These are phyloP conservation scores for Sminthopsis crassicaudata DNA, from an alignment of 2,113 vertebrate species.

Conservation along the genomic window DNA sequence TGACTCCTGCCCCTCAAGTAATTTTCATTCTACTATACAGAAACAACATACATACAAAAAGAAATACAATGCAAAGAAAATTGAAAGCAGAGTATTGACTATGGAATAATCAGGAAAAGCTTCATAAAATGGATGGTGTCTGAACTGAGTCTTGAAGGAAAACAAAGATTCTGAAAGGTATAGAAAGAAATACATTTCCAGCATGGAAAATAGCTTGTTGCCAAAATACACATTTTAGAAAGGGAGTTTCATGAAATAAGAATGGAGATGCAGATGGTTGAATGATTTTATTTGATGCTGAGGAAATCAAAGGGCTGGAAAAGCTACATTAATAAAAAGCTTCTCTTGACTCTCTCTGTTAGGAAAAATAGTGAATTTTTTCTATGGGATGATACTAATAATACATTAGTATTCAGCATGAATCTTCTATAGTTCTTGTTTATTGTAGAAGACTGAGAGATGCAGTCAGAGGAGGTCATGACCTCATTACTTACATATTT, in stretches of 20 bases:
- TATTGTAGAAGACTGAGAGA: neutral
- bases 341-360: neutral
- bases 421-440: neutral
- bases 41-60: neutral
- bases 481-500: neutral
- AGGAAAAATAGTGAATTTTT: neutral
- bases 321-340: neutral
- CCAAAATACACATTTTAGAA: neutral
- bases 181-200: neutral
- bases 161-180: neutral
- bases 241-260: neutral
- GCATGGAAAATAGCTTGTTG: neutral
- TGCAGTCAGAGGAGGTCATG: neutral
- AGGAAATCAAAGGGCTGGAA: neutral
- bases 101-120: neutral
- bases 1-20: neutral
- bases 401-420: neutral
- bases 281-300: neutral
- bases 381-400: neutral
- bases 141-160: neutral
- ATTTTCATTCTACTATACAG: neutral
- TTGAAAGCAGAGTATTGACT: neutral
- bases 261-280: neutral
- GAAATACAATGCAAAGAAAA: neutral
- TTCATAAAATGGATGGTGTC: neutral